Evolutionary conservation across 2,888 invertebrate species (phyloP).

Genomic region (Cosmia trapezina): DNA sequence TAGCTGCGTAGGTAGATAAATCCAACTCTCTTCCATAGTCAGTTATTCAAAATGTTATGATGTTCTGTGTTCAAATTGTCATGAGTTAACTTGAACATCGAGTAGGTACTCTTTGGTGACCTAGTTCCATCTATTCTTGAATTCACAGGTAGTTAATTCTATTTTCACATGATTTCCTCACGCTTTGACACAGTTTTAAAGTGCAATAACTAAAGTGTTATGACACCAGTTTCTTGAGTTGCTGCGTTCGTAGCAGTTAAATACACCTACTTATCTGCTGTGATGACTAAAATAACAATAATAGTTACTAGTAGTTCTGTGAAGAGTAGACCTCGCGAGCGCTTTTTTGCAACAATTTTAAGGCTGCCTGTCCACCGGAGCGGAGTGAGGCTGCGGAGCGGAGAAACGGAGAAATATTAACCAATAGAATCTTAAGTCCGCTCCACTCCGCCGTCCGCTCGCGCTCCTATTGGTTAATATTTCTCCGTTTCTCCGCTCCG

Average conservation of each 20-base stretch:
- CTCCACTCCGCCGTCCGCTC: too few relatives aligned
- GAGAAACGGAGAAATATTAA: too few relatives aligned
- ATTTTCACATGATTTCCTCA: slow-evolving; percentile 80
- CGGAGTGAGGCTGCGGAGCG: too few relatives aligned
- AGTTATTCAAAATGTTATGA: slow-evolving; percentile 2
- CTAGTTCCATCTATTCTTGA: slow-evolving; percentile 75
- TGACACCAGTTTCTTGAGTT: slow-evolving; percentile 14
- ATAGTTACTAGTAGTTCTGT: neutral
- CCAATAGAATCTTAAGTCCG: too few relatives aligned
- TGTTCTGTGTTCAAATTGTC: slow-evolving; percentile 13
- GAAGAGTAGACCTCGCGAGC: too few relatives aligned
- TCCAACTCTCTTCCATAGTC: neutral
- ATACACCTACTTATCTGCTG: slow-evolving; percentile 11
- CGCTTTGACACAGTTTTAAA: slow-evolving; percentile 77
- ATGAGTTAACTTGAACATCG: slow-evolving; percentile 40
- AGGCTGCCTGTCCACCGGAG: too few relatives aligned
- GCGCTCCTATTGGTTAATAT: too few relatives aligned
- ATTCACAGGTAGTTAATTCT: slow-evolving; percentile 77
- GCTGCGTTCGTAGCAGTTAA: slow-evolving; percentile 5
- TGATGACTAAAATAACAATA: slow-evolving; percentile 9
- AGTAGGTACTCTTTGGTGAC: slow-evolving; percentile 58
- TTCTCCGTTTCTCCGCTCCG: too few relatives aligned
- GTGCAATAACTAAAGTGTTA: slow-evolving; percentile 44
- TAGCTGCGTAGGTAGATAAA: neutral
- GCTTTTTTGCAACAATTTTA: too few relatives aligned